Percentiles rank a stretch among this genome's conserved stretches.
Conservation (phyloP, 2,113 vertebrate species). For the Ophthalmolycus amberensis region DNA sequence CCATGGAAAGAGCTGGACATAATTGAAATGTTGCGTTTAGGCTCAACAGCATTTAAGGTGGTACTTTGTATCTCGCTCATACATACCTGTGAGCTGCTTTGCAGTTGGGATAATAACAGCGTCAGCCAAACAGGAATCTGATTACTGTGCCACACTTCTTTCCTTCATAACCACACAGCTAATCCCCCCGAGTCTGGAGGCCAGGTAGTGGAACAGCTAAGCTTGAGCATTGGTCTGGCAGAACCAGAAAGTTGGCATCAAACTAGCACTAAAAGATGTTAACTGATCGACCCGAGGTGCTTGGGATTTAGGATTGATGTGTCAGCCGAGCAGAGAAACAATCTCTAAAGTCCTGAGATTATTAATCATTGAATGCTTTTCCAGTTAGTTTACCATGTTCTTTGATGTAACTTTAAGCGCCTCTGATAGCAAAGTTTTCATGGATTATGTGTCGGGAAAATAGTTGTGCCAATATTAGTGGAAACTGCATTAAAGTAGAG, state of each 20-base stretch:
- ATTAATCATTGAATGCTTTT: slow-evolving; percentile 4
- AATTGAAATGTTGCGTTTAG: background rate
- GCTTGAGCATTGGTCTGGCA: slow-evolving; percentile 22
- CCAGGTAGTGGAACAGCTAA: background rate
- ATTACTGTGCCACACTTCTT: background rate
- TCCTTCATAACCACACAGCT: background rate
- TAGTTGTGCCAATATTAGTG: background rate
- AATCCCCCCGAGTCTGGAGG: background rate
- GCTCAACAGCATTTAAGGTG: background rate
- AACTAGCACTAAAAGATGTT: slow-evolving; percentile 19
- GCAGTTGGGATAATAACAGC: background rate
- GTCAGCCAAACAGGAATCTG: slow-evolving; percentile 11
- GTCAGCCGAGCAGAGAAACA: background rate
- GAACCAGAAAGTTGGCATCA: slow-evolving; percentile 19
- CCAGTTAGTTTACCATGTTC: background rate
- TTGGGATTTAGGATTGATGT: slow-evolving; percentile 10
- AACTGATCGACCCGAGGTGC: slow-evolving; percentile 21
- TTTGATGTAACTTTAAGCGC: background rate
- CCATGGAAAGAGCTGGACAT: background rate
- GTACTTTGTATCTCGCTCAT: background rate
- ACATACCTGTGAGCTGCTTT: background rate
- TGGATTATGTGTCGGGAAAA: too few species aligned
- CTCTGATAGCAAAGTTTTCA: background rate
- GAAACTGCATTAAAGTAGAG: background rate
- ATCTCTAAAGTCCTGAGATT: slow-evolving; percentile 18